Conservation (phyloP, 2,113 vertebrate genomes). For the Tragelaphus scriptus region DNA sequence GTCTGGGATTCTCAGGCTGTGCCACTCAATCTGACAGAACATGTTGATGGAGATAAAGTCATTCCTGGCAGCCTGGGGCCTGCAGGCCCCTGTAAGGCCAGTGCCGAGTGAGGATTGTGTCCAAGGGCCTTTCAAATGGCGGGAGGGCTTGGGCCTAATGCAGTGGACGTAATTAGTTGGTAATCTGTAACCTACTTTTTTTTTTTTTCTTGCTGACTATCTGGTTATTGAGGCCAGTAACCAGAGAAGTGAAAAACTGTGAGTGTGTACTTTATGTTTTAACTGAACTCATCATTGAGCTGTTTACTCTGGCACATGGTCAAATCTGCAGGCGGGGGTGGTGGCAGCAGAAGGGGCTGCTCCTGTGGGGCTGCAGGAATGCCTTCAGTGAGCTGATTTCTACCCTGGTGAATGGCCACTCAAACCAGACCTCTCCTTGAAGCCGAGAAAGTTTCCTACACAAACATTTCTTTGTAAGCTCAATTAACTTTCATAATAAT, state of each 20-base stretch:
- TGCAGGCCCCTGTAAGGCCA: background rate
- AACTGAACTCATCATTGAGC: slow-evolving; percentile 13
- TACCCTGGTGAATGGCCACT: slow-evolving; percentile 34
- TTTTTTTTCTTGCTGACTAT: background rate
- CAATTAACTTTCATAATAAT: slow-evolving; percentile 51
- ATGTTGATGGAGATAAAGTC: background rate
- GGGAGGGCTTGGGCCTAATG: background rate
- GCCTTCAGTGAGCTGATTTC: slow-evolving; percentile 22
- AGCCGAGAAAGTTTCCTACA: slow-evolving; percentile 44
- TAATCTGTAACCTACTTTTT: background rate
- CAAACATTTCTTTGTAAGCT: slow-evolving; percentile 58
- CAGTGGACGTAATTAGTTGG: background rate
- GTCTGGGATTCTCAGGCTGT: background rate
- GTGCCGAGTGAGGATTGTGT: background rate
- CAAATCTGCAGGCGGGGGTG: background rate
- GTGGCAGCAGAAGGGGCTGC: background rate
- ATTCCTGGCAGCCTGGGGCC: background rate
- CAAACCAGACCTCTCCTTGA: slow-evolving; percentile 24
- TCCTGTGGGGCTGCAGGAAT: background rate
- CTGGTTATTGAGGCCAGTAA: slow-evolving; percentile 12
- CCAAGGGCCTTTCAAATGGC: background rate
- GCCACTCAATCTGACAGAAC: background rate
- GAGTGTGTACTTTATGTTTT: background rate
- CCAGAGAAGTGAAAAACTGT: background rate
- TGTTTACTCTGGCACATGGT: slow-evolving; percentile 63